phyloP scores from a whole-genome alignment of 2,888 invertebrate species.

The Strigamia crassipes region DNA sequence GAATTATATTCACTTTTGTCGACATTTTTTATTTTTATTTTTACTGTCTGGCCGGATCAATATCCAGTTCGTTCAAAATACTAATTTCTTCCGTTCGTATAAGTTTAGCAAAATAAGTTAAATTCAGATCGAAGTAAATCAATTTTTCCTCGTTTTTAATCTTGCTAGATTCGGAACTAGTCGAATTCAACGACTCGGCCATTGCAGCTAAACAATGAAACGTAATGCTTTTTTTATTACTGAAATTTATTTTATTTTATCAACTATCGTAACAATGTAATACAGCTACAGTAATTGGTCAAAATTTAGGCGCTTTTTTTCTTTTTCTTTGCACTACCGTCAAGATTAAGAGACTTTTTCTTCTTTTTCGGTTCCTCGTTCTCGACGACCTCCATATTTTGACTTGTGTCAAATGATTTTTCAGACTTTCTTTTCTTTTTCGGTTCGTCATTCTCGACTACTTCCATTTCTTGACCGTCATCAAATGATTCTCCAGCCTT shows the following conservation, averaged over 20 bases:
- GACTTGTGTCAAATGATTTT: constrained; percentile 44
- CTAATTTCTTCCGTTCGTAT: neutral
- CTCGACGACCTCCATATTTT: constrained; percentile 48
- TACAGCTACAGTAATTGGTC: no score
- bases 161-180: neutral
- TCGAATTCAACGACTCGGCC: neutral
- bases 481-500: neutral
- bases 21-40: neutral
- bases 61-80: neutral
- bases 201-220: neutral
- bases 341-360: constrained; percentile 49
- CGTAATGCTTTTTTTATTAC: no score
- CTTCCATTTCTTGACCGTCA: constrained; percentile 50
- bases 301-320: no score
- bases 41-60: neutral
- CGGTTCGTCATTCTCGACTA: constrained; percentile 47
- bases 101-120: neutral
- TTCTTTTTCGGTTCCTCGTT: constrained; percentile 50
- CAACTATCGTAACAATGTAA: no score
- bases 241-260: no score
- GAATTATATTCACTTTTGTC: neutral
- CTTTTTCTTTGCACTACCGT: neutral
- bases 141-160: neutral
- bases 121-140: neutral
- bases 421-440: constrained; percentile 51